A percentile compares a stretch with the other conserved stretches of the same genome.
phyloP scores from a whole-genome alignment of 2,113 vertebrate species.

The Carassius carassius region DNA sequence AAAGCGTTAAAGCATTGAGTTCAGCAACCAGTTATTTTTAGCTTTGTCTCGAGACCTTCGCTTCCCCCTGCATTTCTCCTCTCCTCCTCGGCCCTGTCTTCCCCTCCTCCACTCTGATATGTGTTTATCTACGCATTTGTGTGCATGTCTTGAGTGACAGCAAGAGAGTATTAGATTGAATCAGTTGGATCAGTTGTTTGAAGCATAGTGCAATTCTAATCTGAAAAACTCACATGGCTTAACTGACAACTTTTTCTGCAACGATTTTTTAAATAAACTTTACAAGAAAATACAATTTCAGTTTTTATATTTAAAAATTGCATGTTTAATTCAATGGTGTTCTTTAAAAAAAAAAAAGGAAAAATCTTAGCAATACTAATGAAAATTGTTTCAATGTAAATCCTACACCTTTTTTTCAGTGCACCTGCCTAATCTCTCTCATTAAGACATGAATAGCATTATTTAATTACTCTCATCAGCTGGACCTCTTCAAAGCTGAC shows the following conservation, averaged over 20 bases:
- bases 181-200: not conserved
- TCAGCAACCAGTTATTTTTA: slow-evolving; percentile 57
- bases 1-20: slow-evolving; percentile 40
- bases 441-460: slow-evolving; percentile 52
- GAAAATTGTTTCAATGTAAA: not conserved
- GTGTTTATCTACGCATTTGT: slow-evolving; percentile 4
- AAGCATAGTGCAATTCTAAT: not conserved
- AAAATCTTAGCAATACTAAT: too few relatives aligned
- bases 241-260: not conserved
- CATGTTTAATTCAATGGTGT: too few relatives aligned
- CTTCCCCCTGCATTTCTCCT: not conserved
- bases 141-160: slow-evolving; percentile 15
- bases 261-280: too few relatives aligned
- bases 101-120: not conserved
- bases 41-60: slow-evolving; percentile 48
- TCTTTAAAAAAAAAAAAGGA: too few relatives aligned
- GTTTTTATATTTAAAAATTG: too few relatives aligned
- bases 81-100: slow-evolving; percentile 16
- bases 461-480: slow-evolving; percentile 53
- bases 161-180: not conserved
- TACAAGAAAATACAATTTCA: too few relatives aligned
- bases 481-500: slow-evolving; percentile 14
- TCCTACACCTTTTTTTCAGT: not conserved
- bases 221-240: not conserved
- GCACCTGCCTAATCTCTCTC: slow-evolving; percentile 49